A percentile compares a stretch with the other conserved stretches of the same genome.
These are phyloP conservation scores for Fregetta grallaria DNA, from an alignment of 2,113 vertebrate genomes.

Conservation along the genomic window DNA sequence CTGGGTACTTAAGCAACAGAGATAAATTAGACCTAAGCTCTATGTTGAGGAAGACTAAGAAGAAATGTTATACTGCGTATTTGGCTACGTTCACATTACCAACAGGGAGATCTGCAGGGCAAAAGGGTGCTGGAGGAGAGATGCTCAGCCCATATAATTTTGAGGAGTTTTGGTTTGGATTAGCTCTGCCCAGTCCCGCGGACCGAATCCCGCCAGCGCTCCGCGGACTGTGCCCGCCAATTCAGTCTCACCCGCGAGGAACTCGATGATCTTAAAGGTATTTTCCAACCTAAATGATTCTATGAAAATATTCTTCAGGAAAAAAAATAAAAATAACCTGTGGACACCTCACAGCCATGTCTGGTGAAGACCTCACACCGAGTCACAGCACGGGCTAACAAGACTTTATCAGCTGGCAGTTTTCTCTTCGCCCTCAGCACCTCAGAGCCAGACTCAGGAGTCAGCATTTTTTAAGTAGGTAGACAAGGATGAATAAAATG, in stretches of 20 bases:
- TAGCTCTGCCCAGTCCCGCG: background rate
- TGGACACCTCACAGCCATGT: background rate
- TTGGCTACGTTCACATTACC: background rate
- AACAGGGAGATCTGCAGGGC: background rate
- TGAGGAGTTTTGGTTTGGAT: background rate
- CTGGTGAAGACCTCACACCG: background rate
- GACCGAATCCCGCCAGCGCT: rapidly evolving
- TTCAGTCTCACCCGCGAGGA: background rate
- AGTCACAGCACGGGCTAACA: background rate
- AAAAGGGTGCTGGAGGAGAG: background rate
- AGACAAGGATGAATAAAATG: background rate
- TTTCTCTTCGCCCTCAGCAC: background rate
- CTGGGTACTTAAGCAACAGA: background rate
- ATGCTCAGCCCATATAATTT: background rate
- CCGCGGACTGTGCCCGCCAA: background rate
- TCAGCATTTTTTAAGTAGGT: background rate
- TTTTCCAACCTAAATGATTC: too few species aligned
- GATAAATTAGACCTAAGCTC: background rate
- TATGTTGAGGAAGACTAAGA: background rate
- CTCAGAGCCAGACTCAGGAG: background rate
- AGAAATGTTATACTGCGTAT: background rate
- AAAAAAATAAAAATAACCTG: background rate
- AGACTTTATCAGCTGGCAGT: background rate
- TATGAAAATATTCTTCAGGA: background rate
- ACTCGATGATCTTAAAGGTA: too few species aligned